Conservation (phyloP, 1,140 invertebrate genomes). For the Gerris buenoi region DNA sequence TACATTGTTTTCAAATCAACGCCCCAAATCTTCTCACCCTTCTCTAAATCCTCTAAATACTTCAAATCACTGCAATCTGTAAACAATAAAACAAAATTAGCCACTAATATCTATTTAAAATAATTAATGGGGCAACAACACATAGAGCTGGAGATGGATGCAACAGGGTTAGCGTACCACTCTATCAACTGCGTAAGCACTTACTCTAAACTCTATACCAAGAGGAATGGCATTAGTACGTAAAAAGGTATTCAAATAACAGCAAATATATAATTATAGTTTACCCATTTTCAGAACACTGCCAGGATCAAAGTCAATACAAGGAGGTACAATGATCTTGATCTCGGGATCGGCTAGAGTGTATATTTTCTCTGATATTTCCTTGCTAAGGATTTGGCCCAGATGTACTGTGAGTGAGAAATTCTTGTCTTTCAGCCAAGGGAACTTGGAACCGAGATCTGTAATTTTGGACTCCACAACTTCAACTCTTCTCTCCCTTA, state of each 20-base stretch:
- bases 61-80: background rate
- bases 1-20: constrained; percentile 2
- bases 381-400: background rate
- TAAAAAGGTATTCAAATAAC: too few relatives aligned
- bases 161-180: too few relatives aligned
- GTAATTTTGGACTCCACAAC: too few relatives aligned
- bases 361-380: background rate
- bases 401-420: background rate
- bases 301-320: background rate
- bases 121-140: too few relatives aligned
- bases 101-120: too few relatives aligned
- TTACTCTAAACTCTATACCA: too few relatives aligned
- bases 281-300: background rate
- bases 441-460: background rate
- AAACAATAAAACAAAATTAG: background rate
- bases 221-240: too few relatives aligned
- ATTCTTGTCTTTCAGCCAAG: background rate
- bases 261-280: too few relatives aligned
- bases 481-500: too few relatives aligned
- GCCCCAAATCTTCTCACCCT: background rate
- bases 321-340: background rate
- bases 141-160: too few relatives aligned
- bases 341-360: background rate
- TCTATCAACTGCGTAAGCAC: too few relatives aligned
- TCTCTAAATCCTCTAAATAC: background rate